Percentiles rank a stretch among this genome's conserved stretches.
These are phyloP conservation scores for Lamprotornis superbus DNA, from an alignment of 2,113 vertebrate species.

Conservation along the genomic window DNA sequence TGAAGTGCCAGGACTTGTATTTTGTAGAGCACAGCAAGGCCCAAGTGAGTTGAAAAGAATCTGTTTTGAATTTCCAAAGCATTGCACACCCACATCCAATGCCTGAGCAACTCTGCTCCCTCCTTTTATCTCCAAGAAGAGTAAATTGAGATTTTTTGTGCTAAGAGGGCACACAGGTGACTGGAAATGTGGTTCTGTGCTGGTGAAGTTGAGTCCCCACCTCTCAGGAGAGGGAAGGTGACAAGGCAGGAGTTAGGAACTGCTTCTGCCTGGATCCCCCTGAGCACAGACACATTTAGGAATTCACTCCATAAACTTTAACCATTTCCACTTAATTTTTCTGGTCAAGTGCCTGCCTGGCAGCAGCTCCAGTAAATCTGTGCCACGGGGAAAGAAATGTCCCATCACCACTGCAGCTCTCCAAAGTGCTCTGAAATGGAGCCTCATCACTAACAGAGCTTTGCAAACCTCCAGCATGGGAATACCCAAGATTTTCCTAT, in stretches of 20 bases:
- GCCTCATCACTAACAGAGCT: not conserved
- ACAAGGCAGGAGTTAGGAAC: not conserved
- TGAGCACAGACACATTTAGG: not conserved
- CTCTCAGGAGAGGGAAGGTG: not conserved
- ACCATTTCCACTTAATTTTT: not conserved
- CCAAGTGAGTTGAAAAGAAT: not conserved
- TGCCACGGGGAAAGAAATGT: not conserved
- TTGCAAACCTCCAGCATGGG: not conserved
- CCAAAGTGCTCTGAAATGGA: not conserved
- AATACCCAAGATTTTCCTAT: not conserved
- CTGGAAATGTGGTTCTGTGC: not conserved
- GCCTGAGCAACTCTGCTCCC: not conserved
- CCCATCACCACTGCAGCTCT: not conserved
- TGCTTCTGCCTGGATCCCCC: not conserved
- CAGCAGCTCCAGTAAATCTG: not conserved
- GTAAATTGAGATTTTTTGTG: not conserved
- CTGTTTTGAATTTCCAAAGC: not conserved
- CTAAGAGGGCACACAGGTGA: not conserved
- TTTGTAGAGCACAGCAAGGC: not conserved
- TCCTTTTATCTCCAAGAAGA: not conserved
- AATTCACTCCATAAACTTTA: not conserved
- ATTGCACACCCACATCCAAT: not conserved
- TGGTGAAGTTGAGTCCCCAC: not conserved
- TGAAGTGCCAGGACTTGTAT: not conserved
- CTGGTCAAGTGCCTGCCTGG: rapidly evolving